Base-by-base conservation (phyloP, 2,888 invertebrate species). In the Hecatera dysodea region DNA sequence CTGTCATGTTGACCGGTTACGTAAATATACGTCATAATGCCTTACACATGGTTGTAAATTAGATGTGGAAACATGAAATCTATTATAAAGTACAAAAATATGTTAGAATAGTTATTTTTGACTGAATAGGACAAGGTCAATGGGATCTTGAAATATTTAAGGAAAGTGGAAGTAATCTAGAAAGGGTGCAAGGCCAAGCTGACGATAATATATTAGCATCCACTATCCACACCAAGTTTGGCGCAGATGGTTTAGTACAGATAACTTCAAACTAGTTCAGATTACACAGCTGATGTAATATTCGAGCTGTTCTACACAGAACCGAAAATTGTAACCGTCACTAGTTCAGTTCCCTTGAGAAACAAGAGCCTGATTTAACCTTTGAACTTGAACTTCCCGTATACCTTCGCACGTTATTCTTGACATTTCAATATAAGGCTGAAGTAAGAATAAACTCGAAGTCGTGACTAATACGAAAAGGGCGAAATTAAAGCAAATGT, bases 1-100 rank as follows among this genome's bases (percentile, higher is more conserved):
- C 63, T 59, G 77, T 68, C 72, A 67, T 64, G 55, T 62, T 74
- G 67, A 60, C 67, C 56, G 56, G 56, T 83, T 76, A 63, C 78
- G 68, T 79, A 79, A 78, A 80, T 46, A 44, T 44, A 76, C 67
- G 52, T 72, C 62, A 69, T 33, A 50, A 29, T 62, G 19, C 29
- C 11, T 56, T 44, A 68, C 64, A 78, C 59, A 68, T 67, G 63
- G 56, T 53, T 42, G 50, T 63, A 27, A 78, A 64, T 61, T 74
- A 5, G 48, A 61, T 33, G 17, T 69, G 36, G 27, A 57, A 75
- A 63, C 24, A 64, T 56, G 24, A 9, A 22, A 15, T 44, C 33
- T 52, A 66, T 55, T 6, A 17, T n/a, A 4, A 61, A 36, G 24
- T 17, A 44, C 22, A 42, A 19, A 15, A 36, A 36, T 42, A 63